Evolutionary conservation across 2,113 vertebrate genomes (phyloP).

Genomic region (Alces alces): DNA sequence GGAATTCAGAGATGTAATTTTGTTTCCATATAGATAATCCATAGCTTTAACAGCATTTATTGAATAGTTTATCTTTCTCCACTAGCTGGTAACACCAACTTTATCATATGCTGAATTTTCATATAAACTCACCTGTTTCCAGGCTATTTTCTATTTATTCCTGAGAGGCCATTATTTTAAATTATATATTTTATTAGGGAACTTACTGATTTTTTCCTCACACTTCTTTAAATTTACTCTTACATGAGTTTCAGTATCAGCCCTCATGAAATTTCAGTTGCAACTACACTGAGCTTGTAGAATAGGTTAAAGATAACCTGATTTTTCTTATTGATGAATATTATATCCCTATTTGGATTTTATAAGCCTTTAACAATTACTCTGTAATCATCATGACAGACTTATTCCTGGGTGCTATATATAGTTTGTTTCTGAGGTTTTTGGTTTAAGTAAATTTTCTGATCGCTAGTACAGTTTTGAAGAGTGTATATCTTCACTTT

Average conservation of each 20-base stretch:
- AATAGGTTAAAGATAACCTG: neutral
- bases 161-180: neutral
- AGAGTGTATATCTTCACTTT: neutral
- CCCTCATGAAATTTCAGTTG: neutral
- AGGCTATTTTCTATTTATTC: neutral
- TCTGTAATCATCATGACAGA: neutral
- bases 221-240: neutral
- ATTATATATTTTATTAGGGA: neutral
- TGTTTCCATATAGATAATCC: neutral
- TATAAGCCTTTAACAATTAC: constrained; percentile 4
- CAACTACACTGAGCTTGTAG: neutral
- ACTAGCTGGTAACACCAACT: neutral
- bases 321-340: neutral
- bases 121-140: neutral
- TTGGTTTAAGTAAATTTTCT: neutral
- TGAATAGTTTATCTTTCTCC: neutral
- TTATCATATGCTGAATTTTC: neutral
- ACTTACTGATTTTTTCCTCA: neutral
- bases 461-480: neutral
- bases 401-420: neutral
- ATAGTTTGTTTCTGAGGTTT: neutral
- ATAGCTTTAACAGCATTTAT: neutral
- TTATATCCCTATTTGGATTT: neutral
- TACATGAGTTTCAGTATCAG: neutral
- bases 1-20: constrained; percentile 19